Base-by-base conservation (phyloP, 1,140 invertebrate genomes). In the Tenebrio molitor region DNA sequence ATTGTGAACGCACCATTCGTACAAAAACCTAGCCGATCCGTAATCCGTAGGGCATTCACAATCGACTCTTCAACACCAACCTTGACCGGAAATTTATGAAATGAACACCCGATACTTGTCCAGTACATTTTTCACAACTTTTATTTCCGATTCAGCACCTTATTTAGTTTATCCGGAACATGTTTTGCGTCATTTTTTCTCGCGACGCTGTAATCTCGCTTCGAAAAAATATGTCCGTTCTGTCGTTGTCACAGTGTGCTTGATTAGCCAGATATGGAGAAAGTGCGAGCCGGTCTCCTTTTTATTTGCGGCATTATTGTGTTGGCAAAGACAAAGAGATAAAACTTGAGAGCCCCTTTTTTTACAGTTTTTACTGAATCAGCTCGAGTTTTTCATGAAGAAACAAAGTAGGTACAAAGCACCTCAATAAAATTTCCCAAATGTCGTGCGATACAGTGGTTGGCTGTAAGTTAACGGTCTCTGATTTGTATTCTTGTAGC, bases 361-460 rank as follows among this genome's bases (percentile, higher is more conserved):
- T 58, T 58, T 58, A 25, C 21, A 58, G 50, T 58, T 66, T 66
- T 42, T 29, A 41, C 39, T 66, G 64, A 66, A 66, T 66, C 64
- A 66, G 64, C 64, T 66, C 64, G 34, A 66, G n/a, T 66, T 66
- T 42, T 65, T 42, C 64, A 42, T 66, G 71, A 62, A 69, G 72
- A 73, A 64, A 73, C 72, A 73, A 73, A 73, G 72, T 73, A 73
- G 72, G 72, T 73, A 73, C 72, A 69, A 73, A 73, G 66, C 72
- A 65, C 67, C 67, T 71, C 73, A 74, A 74, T 74, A 74, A 74
- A 74, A 74, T 71, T 66, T 71, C 68, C 68, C 62, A 66, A 74
- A 74, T 67, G 73, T 71, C 63, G 58, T 67, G 73, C 73, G 68
- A 71, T 74, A 71, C 64, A 71, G 68, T 63, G 73, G 73, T 74